phyloP scores from a whole-genome alignment of 2,797 vertebrate genomes.

The Sebastes alutus region DNA sequence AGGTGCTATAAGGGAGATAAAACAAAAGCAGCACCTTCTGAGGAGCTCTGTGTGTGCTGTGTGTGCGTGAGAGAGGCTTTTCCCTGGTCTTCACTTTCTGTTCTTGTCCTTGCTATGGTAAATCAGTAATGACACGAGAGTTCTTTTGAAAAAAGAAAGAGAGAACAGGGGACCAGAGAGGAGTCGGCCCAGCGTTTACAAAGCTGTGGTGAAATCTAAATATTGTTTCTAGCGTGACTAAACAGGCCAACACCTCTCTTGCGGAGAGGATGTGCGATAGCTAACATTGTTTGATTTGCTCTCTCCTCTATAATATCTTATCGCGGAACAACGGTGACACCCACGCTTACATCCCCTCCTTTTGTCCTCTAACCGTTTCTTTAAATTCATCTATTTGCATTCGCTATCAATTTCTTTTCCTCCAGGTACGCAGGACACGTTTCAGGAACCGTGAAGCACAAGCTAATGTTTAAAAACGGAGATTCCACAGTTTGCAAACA shows the following conservation, averaged over 20 bases:
- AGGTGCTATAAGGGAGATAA: conserved; percentile 94
- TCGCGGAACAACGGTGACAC: conserved; percentile 63
- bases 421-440: conserved; percentile 19
- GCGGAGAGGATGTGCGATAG: conserved; percentile 55
- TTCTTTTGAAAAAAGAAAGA: conserved; percentile 39
- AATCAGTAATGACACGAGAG: conserved; percentile 79
- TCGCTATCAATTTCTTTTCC: conserved; percentile 36
- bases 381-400: conserved; percentile 58
- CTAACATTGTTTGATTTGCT: conserved; percentile 72
- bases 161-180: conserved; percentile 17
- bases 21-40: conserved; percentile 84
- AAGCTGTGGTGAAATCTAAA: conserved; percentile 76
- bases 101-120: conserved; percentile 64
- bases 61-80: conserved; percentile 39
- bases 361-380: conserved; percentile 59
- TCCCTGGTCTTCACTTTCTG: conserved; percentile 71
- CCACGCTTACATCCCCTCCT: conserved; percentile 49
- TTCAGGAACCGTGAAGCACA: conserved; percentile 34
- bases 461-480: conserved; percentile 56
- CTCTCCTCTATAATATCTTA: conserved; percentile 71
- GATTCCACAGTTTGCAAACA: conserved; percentile 56
- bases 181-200: conserved; percentile 59
- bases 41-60: conserved; percentile 56
- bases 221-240: conserved; percentile 79
- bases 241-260: conserved; percentile 73